phyloP scores from a whole-genome alignment of 2,113 vertebrate species.

The Numida meleagris region DNA sequence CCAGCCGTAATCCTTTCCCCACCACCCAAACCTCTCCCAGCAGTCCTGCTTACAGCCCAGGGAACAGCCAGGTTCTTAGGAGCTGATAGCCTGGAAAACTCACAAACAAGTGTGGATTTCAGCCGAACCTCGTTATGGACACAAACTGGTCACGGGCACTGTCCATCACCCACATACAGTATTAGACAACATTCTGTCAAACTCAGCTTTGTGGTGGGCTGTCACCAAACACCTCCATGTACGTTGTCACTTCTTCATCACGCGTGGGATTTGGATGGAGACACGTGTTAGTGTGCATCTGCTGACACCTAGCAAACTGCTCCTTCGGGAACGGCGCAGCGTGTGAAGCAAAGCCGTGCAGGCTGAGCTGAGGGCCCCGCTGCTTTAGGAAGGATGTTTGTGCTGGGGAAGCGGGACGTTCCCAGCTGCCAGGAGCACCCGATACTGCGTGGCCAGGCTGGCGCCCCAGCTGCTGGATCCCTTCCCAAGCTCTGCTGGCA shows the following conservation, averaged over 20 bases:
- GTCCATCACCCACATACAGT: neutral
- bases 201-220: neutral
- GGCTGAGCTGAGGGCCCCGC: neutral
- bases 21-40: neutral
- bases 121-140: neutral
- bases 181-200: neutral
- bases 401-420: neutral
- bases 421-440: neutral
- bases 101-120: neutral
- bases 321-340: neutral
- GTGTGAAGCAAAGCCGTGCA: neutral
- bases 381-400: neutral
- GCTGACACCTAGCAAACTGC: neutral
- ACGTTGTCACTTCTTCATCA: neutral
- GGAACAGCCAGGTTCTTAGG: neutral
- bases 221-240: neutral
- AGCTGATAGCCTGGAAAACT: neutral
- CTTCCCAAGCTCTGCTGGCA: neutral
- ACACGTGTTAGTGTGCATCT: neutral
- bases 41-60: neutral
- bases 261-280: neutral
- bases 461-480: neutral
- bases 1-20: neutral
- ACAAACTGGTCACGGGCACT: neutral
- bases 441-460: accelerated